Evolutionary conservation across 2,797 vertebrate species (phyloP), one percentile per base, ranked within the genome.

Genomic region (Darevskia nairensis): DNA sequence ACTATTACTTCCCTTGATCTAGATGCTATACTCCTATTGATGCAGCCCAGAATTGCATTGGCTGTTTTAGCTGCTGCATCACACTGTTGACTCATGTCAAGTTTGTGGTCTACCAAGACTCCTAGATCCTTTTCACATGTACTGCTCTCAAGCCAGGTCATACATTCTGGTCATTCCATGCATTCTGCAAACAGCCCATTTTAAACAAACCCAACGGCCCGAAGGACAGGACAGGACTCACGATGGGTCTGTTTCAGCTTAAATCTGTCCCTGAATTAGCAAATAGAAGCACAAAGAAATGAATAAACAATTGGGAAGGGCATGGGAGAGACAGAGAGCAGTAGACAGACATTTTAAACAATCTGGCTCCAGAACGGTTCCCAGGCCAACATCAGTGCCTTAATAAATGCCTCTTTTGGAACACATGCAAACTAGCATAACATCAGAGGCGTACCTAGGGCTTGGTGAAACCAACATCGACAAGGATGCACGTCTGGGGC

Each of bases 151-250:
- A 35, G 35, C 35, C 35, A 35, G 35, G 35, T 35, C 35, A 35
- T 89, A 72, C 94, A 95, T 96, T 95, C 94, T 93, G 89, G 66
- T 93, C 94, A 95, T 95, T 88, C 94, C 94, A 94, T 91, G 23
- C 78, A 81, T 69, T 82, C 69, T 94, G 85, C 90, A 0, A 0
- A 85, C 88, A 94, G 92, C 0, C 10, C 44, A 83, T 91, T 91
- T 93, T 90, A 95, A 96, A 95, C 93, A 95, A 93, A 93, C 87
- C 91, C 88, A 82, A 79, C 86, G 84, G 85, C 92, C 93, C 1
- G 1, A 92, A 88, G 92, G 93, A 88, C 8, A 25, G 84, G 91
- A 59, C 90, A 94, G 94, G 94, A 93, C 91, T 93, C 92, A 88
- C 95, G 84, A 78, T 90, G 94, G 50, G 95, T 95, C 94, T 95